Base-by-base conservation (phyloP, 2,113 vertebrate species). In the Carlito syrichta region DNA sequence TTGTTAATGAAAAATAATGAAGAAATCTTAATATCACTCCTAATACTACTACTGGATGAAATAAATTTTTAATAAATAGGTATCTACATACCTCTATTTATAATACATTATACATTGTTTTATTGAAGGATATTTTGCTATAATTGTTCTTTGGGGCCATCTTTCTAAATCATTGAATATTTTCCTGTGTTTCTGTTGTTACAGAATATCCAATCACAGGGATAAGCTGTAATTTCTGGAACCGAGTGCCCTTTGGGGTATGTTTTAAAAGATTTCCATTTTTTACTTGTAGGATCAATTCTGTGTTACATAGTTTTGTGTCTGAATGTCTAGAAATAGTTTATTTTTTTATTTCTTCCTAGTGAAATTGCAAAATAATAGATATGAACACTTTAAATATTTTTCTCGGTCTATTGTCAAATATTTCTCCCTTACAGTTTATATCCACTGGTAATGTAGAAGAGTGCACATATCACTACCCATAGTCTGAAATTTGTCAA, bases 141-240 rank as follows among this genome's bases (percentile, higher is more conserved):
- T 88, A 66, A 84, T 8, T 43, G 2, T 92, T 90, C n/a, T 63
- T 35, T 56, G 58, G 30, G 38, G 79, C 22, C 25, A 62, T 62
- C 66, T 86, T 78, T 96, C 9, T 84, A 90, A 91, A 62, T 91
- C 16, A 79, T 74, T 89, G 68, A 52, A 40, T 94, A 89, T 82
- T 81, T 27, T 92, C 32, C 40, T 89, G 30, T 38, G 56, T 58
- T 95, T 97, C 25, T 86, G 6, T 78, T 81, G 10, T 79, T 77
- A 63, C 2, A 22, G 84, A 88, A 79, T 82, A 78, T 63, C 71
- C 11, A 8, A 74, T 89, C 48, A 76, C 0, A 22, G 10, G 50
- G 11, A 62, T 86, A 35, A 78, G 23, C 13, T 86, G 40, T 68
- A 68, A 90, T 96, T 84, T 90, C 30, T 95, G 62, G 1, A 63